Base-by-base conservation (phyloP, 2,797 vertebrate genomes). In the Loris lydekkerianus region DNA sequence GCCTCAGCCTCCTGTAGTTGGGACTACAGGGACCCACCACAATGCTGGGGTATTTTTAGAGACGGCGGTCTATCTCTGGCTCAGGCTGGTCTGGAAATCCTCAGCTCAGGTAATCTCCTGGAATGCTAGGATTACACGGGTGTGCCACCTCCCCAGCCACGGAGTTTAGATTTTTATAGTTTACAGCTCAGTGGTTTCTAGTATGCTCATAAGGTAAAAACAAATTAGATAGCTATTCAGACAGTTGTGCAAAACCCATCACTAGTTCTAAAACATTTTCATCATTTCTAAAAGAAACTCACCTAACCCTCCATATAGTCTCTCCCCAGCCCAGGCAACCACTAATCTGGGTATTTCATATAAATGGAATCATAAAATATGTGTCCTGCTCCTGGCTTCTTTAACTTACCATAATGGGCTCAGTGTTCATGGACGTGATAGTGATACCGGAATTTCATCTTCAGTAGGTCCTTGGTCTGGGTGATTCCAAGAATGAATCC, bases 221-320 rank as follows among this genome's bases (percentile, higher is more conserved):
- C 77, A 58, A 58, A 27, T 29, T 46, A 89, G 80, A 61, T 70
- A 37, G 23, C 56, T 58, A 67, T n/a, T 77, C 80, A 91, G 43
- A 72, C 43, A 81, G 10, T 58, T 70, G 34, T 83, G n/a, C 63
- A 95, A 43, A 15, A 63, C 86, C 83, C 88, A 84, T 14, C 70
- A 92, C 17, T 40, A 72, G 93, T 89, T 92, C 31, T 23, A 89
- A 89, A 92, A 89, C 25, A 61, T 61, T 89, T 85, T 86, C 29
- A 14, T 60, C 23, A 69, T 27, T 15, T 56, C 3, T 3, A 25
- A 63, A 27, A 29, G 27, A 82, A 86, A 37, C 10, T 20, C 78
- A 85, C 10, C 34, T 92, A 63, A 40, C 25, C 0, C 7, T 67
- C 78, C 56, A 60, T 34, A 58, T 72, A 11, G 15, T 37, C 7